Conservation (phyloP, 1,140 invertebrate genomes). For the Homalodisca vitripennis region DNA sequence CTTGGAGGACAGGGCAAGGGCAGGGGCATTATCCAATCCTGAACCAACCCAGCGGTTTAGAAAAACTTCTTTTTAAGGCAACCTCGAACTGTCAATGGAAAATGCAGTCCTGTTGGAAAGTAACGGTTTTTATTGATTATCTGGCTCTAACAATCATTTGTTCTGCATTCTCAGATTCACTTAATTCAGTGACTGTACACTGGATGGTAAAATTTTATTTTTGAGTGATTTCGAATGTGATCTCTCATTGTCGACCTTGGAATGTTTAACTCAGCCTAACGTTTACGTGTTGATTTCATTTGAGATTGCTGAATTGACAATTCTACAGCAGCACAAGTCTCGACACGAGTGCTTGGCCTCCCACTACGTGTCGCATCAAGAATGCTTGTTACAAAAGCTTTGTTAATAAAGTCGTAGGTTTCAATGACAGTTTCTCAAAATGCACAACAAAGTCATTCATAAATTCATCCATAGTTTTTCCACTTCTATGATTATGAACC, state of each 20-base stretch:
- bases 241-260: no score
- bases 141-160: not conserved
- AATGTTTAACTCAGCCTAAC: not conserved
- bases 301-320: not conserved
- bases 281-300: slow-evolving; percentile 6
- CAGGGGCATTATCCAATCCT: no score
- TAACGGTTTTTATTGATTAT: no score
- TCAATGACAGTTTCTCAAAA: not conserved
- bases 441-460: slow-evolving; percentile 6
- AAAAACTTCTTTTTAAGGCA: no score
- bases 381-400: not conserved
- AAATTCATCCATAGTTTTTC: not conserved
- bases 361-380: slow-evolving; percentile 4
- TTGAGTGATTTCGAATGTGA: no score
- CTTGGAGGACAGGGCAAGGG: no score
- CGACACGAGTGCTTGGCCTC: not conserved
- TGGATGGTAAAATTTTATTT: no score
- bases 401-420: not conserved
- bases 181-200: not conserved
- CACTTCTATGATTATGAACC: not conserved
- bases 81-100: no score
- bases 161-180: not conserved
- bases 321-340: slow-evolving; percentile 13
- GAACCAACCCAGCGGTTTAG: no score
- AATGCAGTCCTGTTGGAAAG: no score